Evolutionary conservation across 2,888 invertebrate genomes (phyloP).

Genomic region (Oegoconia quadripuncta): DNA sequence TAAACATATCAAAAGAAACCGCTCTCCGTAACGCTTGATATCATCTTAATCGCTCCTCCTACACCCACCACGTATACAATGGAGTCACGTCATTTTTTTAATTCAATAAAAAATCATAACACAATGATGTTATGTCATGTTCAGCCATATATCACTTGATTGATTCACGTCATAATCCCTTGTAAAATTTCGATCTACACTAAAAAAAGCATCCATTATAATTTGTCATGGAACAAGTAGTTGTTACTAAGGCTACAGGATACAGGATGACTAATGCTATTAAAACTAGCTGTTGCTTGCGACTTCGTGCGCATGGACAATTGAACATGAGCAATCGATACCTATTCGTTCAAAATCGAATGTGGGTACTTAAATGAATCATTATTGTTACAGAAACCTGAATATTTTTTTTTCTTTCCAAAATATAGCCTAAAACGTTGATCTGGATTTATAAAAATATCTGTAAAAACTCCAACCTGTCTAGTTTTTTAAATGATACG

Average conservation of each 20-base stretch:
- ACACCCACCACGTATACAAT: constrained; percentile 46
- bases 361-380: no score
- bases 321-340: no score
- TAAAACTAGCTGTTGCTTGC: constrained; percentile 12
- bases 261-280: constrained; percentile 31
- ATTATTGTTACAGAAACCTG: no score
- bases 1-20: constrained; percentile 53
- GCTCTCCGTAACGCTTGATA: constrained; percentile 53
- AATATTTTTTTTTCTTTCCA: no score
- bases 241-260: constrained; percentile 24
- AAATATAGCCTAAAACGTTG: no score
- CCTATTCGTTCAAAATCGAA: no score
- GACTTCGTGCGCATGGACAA: constrained; percentile 8
- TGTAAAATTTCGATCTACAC: constrained; percentile 25
- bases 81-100: constrained; percentile 33
- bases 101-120: constrained; percentile 47
- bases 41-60: constrained; percentile 62
- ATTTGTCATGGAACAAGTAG: constrained; percentile 12
- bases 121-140: constrained; percentile 68
- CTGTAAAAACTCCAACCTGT: no score
- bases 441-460: no score
- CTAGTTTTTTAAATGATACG: no score
- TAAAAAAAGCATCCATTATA: constrained; percentile 17
- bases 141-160: constrained; percentile 49
- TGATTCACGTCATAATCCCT: constrained; percentile 51